Evolutionary conservation across 2,888 invertebrate species (phyloP), one percentile per base, ranked within the genome.

Genomic region (Hylaea fasciaria): DNA sequence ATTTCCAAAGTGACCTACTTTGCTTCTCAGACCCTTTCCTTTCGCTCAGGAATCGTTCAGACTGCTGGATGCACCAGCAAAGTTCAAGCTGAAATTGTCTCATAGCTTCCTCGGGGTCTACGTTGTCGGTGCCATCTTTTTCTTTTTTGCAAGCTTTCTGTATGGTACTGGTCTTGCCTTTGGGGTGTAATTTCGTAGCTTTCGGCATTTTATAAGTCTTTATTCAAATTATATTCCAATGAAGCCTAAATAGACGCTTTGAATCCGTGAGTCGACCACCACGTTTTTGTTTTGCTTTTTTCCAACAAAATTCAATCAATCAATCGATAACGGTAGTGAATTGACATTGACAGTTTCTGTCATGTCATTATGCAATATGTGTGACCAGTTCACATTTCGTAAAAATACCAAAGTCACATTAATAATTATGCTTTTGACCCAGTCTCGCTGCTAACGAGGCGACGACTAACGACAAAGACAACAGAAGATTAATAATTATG

Each of bases 11-110:
- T 41, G 68, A 80, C 85, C 82, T 88, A 94, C 94, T 81, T 85
- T 94, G 94, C 80, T 93, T 94, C 61, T 93, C 90, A 64, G 87
- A 94, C 48, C 94, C 87, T 82, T 95, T 95, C 65, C 94, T 94
- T 40, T 93, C 93, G 52, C 84, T 87, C 64, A 95, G 80, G 17
- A 93, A 90, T 16, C 83, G 84, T 77, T 96, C 94, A 57, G 96
- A 81, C 69, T 96, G 95, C 71, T 96, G 95, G 70, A 96, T 94
- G 77, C 96, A 96, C 96, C 96, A 96, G 75, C 94, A 95, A 7
- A 96, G 83, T 82, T 96, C 96, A n/a, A 95, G 71, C 81, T 96
- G 95, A 76, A 96, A 96, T 78, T 95, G 95, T 80, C 94, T 90
- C 64, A 94, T 90, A 0, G 92, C 85, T 86, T 96, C 94, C 55